Evolutionary conservation across 37 sponge, comb jelly and placozoan genomes (phyloP).

Genomic region (Bolinopsis microptera): DNA sequence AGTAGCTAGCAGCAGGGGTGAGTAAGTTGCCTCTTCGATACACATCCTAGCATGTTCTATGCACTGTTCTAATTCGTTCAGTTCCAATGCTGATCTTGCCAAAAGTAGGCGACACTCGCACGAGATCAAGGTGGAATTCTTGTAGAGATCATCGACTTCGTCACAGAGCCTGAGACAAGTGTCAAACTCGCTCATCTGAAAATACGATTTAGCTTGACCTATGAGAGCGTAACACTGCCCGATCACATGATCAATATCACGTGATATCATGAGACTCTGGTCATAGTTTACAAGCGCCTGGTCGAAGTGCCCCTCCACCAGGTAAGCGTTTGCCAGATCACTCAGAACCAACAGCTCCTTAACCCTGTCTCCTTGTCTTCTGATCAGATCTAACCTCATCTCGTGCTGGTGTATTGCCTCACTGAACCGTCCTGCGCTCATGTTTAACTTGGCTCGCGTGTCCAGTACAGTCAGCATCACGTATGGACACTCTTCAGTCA

Average conservation of each 20-base stretch:
- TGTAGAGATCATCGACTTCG: background rate
- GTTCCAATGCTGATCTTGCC: background rate
- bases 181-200: constrained; percentile 10
- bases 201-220: background rate
- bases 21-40: background rate
- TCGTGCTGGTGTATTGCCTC: constrained; percentile 18
- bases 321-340: background rate
- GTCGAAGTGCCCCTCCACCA: background rate
- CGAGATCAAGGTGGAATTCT: background rate
- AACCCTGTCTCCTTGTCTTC: background rate
- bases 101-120: background rate
- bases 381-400: background rate
- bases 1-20: background rate
- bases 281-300: constrained; percentile 55
- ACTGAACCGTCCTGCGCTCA: background rate
- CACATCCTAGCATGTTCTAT: background rate
- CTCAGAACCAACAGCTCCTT: background rate
- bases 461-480: background rate
- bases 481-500: background rate
- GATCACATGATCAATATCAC: constrained; percentile 19
- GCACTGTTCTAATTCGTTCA: background rate
- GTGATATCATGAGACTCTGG: constrained; percentile 11
- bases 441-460: background rate
- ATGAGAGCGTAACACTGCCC: background rate
- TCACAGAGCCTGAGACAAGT: background rate